These are phyloP conservation scores for Leptarthrus brevirostris DNA, from an alignment of 2,888 invertebrate species.

Conservation along the genomic window DNA sequence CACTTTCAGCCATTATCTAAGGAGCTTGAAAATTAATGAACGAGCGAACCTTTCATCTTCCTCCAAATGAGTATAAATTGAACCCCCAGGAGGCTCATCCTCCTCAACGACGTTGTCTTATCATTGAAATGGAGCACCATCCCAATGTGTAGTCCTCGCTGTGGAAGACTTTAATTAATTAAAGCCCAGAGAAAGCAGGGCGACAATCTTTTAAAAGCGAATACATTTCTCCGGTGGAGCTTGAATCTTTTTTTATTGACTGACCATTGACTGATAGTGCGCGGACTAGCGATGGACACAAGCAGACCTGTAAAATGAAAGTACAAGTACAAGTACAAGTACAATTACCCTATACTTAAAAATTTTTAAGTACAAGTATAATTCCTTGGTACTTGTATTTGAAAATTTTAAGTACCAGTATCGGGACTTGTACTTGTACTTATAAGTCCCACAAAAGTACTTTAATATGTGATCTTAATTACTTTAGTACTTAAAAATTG, in stretches of 20 bases:
- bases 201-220: constrained; percentile 3
- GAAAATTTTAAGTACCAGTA: too few species aligned
- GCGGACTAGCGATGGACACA: too few species aligned
- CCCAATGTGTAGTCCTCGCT: not conserved
- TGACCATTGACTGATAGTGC: constrained; percentile 29
- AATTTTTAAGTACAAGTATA: too few species aligned
- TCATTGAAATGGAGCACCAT: constrained; percentile 21
- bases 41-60: constrained; percentile 6
- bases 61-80: not conserved
- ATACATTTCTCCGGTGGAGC: constrained; percentile 3
- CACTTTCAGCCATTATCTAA: constrained; percentile 4
- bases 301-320: too few species aligned
- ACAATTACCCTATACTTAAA: too few species aligned
- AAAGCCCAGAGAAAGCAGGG: not conserved
- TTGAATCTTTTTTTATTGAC: not conserved
- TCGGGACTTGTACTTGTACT: too few species aligned
- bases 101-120: not conserved
- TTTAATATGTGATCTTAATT: too few species aligned
- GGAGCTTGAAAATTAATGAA: constrained; percentile 21
- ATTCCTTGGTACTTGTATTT: too few species aligned
- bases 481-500: too few species aligned
- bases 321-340: too few species aligned
- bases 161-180: constrained; percentile 23
- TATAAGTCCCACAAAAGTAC: too few species aligned
- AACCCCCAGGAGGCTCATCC: constrained; percentile 23